Conservation (phyloP, 2,888 invertebrate genomes). For the Uloborus plumipes region DNA sequence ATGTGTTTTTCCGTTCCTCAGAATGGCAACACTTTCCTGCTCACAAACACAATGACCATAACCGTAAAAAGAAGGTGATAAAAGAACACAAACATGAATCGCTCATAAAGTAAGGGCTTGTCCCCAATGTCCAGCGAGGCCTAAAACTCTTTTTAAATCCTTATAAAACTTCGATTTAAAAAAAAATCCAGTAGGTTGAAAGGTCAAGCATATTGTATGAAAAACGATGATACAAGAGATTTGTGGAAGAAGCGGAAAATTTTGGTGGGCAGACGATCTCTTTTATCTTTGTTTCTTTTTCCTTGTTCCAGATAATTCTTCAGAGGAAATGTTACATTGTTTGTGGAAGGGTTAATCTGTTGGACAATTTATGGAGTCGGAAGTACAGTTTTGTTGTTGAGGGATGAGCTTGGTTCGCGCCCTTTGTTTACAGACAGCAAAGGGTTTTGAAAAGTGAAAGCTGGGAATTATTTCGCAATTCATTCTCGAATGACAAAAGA, state of each 20-base stretch:
- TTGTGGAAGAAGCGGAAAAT: conserved; percentile 8
- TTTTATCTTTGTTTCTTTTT: conserved; percentile 1
- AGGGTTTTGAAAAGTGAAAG: no score
- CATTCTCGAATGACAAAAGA: no score
- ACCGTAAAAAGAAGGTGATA: conserved; percentile 39
- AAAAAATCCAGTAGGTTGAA: not conserved
- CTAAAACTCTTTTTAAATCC: conserved; percentile 23
- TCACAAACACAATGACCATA: conserved; percentile 38
- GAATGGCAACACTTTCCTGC: conserved; percentile 35
- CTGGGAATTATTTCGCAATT: no score
- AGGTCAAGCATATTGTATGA: conserved; percentile 37
- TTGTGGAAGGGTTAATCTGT: conserved; percentile 31
- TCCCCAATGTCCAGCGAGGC: conserved; percentile 36
- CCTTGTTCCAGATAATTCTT: conserved; percentile 5
- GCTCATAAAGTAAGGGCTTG: conserved; percentile 21
- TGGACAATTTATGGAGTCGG: conserved; percentile 35
- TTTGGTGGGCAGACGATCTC: not conserved
- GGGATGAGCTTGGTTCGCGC: no score
- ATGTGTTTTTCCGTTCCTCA: conserved; percentile 13
- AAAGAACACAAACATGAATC: conserved; percentile 38
- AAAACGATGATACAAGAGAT: conserved; percentile 21
- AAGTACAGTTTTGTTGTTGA: conserved; percentile 8
- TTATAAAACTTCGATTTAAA: no score
- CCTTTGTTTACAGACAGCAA: no score
- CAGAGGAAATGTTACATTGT: conserved; percentile 36